Percentiles rank a stretch among this genome's conserved stretches.
Conservation (phyloP, 2,888 invertebrate genomes). For the Cosmopolites sordidus region DNA sequence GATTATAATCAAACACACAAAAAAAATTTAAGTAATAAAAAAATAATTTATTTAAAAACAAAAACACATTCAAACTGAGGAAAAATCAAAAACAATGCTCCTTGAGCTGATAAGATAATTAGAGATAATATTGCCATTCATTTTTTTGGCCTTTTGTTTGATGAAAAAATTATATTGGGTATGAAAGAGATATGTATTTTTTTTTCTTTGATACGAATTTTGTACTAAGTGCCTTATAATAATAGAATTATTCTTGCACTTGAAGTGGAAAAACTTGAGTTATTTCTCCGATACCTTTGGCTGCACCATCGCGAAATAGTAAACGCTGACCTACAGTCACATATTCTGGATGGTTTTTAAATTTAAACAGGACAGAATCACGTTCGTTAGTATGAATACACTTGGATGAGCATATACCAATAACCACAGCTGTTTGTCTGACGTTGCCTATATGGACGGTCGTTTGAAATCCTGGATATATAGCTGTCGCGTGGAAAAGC, state of each 20-base stretch:
- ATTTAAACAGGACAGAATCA: slow-evolving; percentile 83
- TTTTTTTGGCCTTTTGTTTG: too few species aligned
- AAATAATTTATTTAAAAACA: too few species aligned
- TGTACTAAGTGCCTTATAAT: background rate
- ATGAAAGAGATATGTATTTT: background rate
- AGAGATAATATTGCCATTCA: too few species aligned
- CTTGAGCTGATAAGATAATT: too few species aligned
- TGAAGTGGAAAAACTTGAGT: slow-evolving; percentile 64
- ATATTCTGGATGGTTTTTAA: slow-evolving; percentile 86
- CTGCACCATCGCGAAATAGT: slow-evolving; percentile 76
- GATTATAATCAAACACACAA: background rate
- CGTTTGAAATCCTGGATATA: slow-evolving; percentile 81
- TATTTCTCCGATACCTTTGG: slow-evolving; percentile 83
- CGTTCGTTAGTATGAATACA: slow-evolving; percentile 77
- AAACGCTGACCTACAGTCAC: slow-evolving; percentile 74
- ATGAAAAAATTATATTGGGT: too few species aligned
- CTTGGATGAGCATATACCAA: slow-evolving; percentile 63
- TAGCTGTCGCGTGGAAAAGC: slow-evolving; percentile 81
- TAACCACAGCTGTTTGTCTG: slow-evolving; percentile 88
- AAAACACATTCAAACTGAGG: too few species aligned
- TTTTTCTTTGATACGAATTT: background rate
- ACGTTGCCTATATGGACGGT: slow-evolving; percentile 96
- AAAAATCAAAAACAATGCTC: too few species aligned
- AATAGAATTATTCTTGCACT: background rate
- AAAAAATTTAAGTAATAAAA: background rate